These are phyloP conservation scores for Kradibia gibbosae DNA, from an alignment of 1,140 invertebrate genomes.

Conservation along the genomic window DNA sequence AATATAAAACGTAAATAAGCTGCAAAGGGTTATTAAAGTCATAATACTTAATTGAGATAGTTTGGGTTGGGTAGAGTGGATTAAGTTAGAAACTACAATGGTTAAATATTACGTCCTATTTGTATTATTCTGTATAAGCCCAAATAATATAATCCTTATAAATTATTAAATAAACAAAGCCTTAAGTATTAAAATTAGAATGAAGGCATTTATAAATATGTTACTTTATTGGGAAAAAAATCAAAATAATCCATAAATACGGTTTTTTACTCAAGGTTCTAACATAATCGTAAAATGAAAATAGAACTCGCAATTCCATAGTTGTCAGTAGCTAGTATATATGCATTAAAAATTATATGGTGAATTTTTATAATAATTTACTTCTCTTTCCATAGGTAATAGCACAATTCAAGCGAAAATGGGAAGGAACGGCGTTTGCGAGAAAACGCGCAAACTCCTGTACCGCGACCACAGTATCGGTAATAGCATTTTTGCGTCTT, in stretches of 20 bases:
- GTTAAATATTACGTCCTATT: no score
- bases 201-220: no score
- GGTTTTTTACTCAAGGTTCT: no score
- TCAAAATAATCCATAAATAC: no score
- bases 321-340: not conserved
- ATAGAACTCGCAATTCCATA: not conserved
- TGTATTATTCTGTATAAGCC: no score
- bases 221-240: no score
- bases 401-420: constrained; percentile 85
- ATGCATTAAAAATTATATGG: not conserved
- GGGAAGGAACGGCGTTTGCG: constrained; percentile 80
- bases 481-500: constrained; percentile 71
- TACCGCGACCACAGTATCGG: constrained; percentile 87
- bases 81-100: not conserved
- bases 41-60: not conserved
- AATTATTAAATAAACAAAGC: no score
- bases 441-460: constrained; percentile 85
- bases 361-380: not conserved
- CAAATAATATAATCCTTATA: no score
- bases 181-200: no score
- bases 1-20: not conserved
- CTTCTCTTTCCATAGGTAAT: constrained; percentile 74
- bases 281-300: not conserved
- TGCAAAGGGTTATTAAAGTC: not conserved
- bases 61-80: not conserved